phyloP scores from a whole-genome alignment of 2,888 invertebrate genomes.

The Strigamia maritima region DNA sequence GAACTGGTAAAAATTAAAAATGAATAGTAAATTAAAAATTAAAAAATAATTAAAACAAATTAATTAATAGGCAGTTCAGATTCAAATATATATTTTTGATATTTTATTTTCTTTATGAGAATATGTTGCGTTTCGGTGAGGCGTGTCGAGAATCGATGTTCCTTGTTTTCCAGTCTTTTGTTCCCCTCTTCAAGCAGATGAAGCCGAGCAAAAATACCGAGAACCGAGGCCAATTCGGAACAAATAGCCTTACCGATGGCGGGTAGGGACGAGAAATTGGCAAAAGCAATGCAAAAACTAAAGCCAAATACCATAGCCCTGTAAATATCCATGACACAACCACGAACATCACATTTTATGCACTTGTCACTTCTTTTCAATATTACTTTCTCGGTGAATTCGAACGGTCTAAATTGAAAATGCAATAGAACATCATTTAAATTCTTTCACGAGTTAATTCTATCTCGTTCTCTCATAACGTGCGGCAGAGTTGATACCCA shows the following conservation, averaged over 20 bases:
- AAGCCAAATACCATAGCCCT: slow-evolving; percentile 4
- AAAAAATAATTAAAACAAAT: too few relatives aligned
- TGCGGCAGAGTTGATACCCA: too few relatives aligned
- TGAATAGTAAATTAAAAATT: too few relatives aligned
- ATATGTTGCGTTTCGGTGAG: slow-evolving; percentile 1
- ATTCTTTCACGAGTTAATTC: not conserved
- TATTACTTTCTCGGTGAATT: not conserved
- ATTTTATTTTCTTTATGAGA: not conserved
- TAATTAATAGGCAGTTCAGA: too few relatives aligned
- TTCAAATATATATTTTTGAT: not conserved
- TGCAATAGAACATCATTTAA: not conserved
- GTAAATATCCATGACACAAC: slow-evolving; percentile 10
- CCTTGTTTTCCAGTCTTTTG: slow-evolving; percentile 15
- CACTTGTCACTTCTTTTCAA: not conserved
- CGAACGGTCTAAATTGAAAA: not conserved
- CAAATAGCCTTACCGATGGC: not conserved
- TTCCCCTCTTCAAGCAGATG: slow-evolving; percentile 15
- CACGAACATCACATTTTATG: slow-evolving; percentile 10
- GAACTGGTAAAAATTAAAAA: too few relatives aligned
- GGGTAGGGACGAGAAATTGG: not conserved
- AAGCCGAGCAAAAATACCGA: slow-evolving; percentile 10
- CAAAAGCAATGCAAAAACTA: not conserved
- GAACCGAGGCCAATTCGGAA: slow-evolving; percentile 15
- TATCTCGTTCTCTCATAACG: not conserved
- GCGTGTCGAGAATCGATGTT: slow-evolving; percentile 10